Percentiles rank a stretch among this genome's conserved stretches.
Evolutionary conservation across 2,888 invertebrate species (phyloP).

Genomic region (Mylabris sibirica): DNA sequence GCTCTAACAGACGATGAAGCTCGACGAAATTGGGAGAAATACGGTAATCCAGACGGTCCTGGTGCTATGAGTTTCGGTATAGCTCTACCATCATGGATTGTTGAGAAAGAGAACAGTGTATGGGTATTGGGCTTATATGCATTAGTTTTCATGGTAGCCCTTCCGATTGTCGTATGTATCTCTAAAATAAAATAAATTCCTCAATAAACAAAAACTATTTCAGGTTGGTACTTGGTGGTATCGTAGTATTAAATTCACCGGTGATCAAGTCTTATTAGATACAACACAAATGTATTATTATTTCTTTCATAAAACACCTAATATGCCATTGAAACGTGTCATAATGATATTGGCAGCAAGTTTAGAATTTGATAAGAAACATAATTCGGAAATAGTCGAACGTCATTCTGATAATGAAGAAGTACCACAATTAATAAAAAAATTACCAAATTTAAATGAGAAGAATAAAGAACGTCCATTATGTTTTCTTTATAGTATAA

Average conservation of each 20-base stretch:
- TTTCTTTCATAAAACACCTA: constrained; percentile 95
- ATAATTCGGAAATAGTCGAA: constrained; percentile 94
- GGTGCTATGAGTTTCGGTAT: constrained; percentile 99
- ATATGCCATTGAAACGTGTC: constrained; percentile 93
- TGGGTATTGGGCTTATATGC: constrained; percentile 97
- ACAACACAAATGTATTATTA: constrained; percentile 97
- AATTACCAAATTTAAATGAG: constrained; percentile 89
- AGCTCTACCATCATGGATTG: constrained; percentile 99
- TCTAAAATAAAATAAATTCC: neutral
- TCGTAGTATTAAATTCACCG: constrained; percentile 94
- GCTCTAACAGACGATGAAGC: constrained; percentile 98
- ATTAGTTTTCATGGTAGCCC: constrained; percentile 96
- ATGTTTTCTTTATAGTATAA: constrained; percentile 90
- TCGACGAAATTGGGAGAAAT: constrained; percentile 96
- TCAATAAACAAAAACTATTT: constrained; percentile 34
- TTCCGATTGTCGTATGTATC: constrained; percentile 79
- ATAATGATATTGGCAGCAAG: constrained; percentile 97
- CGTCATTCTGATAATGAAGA: constrained; percentile 94
- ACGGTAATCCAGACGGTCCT: constrained; percentile 99
- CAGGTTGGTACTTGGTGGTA: constrained; percentile 98
- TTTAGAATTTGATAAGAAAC: constrained; percentile 92
- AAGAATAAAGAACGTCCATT: constrained; percentile 96
- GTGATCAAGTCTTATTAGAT: constrained; percentile 94
- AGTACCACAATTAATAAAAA: constrained; percentile 92
- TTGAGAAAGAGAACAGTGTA: constrained; percentile 98